phyloP scores from a whole-genome alignment of 2,113 vertebrate genomes.

The Peromyscus polionotus region DNA sequence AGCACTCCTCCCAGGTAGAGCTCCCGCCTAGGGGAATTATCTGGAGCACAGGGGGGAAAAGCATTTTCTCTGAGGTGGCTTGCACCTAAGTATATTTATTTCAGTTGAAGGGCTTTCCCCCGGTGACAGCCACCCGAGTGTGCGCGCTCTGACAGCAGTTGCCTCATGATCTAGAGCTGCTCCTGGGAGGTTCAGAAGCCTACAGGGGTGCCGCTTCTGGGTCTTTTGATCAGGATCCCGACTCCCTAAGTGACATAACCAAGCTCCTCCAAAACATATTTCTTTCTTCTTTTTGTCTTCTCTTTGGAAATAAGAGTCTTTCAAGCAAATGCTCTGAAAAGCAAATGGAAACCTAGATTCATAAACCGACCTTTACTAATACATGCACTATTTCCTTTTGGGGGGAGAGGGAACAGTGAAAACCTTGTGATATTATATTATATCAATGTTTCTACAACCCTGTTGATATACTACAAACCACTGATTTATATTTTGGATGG shows the following conservation, averaged over 20 bases:
- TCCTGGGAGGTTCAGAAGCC: slow-evolving; percentile 29
- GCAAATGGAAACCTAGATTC: neutral
- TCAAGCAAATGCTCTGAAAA: slow-evolving; percentile 6
- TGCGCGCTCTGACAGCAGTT: neutral
- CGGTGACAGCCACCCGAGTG: slow-evolving; percentile 47
- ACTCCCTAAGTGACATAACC: slow-evolving; percentile 28
- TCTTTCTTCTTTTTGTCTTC: slow-evolving; percentile 55
- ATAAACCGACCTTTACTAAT: neutral
- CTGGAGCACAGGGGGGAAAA: slow-evolving; percentile 83
- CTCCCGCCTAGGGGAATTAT: slow-evolving; percentile 84
- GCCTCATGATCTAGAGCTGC: neutral
- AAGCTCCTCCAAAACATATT: slow-evolving; percentile 5
- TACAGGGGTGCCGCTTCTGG: neutral
- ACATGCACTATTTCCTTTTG: neutral
- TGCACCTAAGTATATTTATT: slow-evolving; percentile 45
- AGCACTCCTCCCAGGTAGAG: slow-evolving; percentile 85
- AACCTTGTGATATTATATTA: neutral
- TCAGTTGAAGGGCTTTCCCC: slow-evolving; percentile 25
- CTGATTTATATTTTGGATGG: neutral
- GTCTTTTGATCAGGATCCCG: slow-evolving; percentile 4
- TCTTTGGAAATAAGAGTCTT: slow-evolving; percentile 46
- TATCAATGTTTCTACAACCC: neutral
- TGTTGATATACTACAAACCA: slow-evolving; percentile 4
- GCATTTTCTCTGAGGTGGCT: slow-evolving; percentile 74
- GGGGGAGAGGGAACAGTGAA: neutral